Evolutionary conservation across 2,113 vertebrate genomes (phyloP).

Genomic region (Zonotrichia leucophrys): DNA sequence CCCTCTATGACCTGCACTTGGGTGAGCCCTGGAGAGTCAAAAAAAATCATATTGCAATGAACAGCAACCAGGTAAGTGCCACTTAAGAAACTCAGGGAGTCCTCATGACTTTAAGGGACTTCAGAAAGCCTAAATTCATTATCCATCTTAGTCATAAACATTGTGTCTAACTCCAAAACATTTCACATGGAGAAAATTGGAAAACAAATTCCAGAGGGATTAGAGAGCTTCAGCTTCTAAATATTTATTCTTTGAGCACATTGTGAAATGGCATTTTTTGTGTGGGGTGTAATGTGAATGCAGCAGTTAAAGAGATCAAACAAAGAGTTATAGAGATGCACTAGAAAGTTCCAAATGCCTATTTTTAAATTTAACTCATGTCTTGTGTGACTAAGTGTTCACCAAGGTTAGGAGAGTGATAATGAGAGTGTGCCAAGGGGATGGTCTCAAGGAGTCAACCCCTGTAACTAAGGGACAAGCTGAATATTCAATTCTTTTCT

Average conservation of each 20-base stretch:
- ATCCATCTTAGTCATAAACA: neutral
- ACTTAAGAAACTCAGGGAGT: neutral
- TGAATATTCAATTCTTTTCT: neutral
- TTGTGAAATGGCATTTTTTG: neutral
- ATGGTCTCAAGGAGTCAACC: neutral
- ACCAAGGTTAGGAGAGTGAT: neutral
- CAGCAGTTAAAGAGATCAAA: neutral
- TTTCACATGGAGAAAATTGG: neutral
- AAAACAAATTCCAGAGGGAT: neutral
- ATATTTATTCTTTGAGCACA: neutral
- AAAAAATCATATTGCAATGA: neutral
- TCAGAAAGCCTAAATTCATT: neutral
- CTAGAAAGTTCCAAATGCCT: neutral
- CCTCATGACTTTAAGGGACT: neutral
- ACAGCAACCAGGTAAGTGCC: neutral
- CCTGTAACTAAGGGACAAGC: neutral
- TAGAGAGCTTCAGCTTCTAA: neutral
- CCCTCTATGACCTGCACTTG: slow-evolving; percentile 64
- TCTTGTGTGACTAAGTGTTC: neutral
- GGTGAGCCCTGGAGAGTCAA: slow-evolving; percentile 60
- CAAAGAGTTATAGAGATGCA: neutral
- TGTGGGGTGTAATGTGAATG: neutral
- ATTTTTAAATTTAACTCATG: neutral
- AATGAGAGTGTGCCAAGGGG: neutral
- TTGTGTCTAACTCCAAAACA: neutral